Evolutionary conservation across 2,888 invertebrate genomes (phyloP), one percentile per base, ranked within the genome.

Genomic region (Athripsodes cinereus): DNA sequence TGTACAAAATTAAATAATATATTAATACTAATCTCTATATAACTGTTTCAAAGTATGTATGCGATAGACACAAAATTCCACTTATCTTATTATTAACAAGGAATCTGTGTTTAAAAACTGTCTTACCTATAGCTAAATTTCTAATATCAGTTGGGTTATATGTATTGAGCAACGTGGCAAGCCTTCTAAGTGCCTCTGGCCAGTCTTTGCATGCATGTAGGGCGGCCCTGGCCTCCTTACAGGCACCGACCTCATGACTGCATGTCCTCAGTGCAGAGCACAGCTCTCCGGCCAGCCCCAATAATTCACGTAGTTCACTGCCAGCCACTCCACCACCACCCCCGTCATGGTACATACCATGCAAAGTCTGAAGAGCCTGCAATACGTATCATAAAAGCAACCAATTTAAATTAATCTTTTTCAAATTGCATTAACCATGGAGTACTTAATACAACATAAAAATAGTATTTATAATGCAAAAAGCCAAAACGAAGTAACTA

Each of bases 311-410:
- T 57, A 96, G 79, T 72, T 96, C 96, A 2, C 85, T 86, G 0
- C 87, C 85, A 16, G 91, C 88, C 70, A 90, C 92, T 0, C 92
- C 92, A 57, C 94, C 93, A 72, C 93, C 92, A 69, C 57, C 67
- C 13, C 94, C 94, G 73, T 96, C 95, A 67, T 94, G 92, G 71
- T 94, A 90, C 86, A 96, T 94, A 65, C 92, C 88, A 78, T 95
- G 94, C 61, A 96, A 78, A 64, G 93, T 92, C 74, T 90, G 90
- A 68, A 95, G 83, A 22, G 93, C 92, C 84, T 94, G 79, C n/a
- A n/a, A n/a, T n/a, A 10, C 8, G 13, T 10, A 34, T 34, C 34
- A 34, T 34, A 34, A 8, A 8, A 34, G n/a, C n/a, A n/a, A n/a
- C n/a, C n/a, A n/a, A n/a, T n/a, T n/a, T n/a, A n/a, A n/a, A n/a